Percentiles rank a stretch among this genome's conserved stretches.
Conservation (phyloP, 2,797 vertebrate genomes). For the Erethizon dorsatum region DNA sequence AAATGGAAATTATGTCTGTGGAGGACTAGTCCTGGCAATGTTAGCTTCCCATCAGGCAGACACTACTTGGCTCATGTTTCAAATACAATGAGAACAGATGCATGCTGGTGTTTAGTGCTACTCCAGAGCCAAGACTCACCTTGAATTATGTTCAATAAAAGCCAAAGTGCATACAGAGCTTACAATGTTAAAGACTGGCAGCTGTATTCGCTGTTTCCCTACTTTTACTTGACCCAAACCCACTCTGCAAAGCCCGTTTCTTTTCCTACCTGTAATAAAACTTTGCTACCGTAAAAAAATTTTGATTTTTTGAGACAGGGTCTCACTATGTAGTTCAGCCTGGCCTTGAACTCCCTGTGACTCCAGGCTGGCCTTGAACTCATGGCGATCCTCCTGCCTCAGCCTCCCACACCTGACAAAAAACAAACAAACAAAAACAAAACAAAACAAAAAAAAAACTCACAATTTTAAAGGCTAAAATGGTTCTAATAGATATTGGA, state of each 20-base stretch:
- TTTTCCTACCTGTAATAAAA: not conserved
- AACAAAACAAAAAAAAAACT: not conserved
- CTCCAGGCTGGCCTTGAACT: not conserved
- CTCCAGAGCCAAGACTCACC: not conserved
- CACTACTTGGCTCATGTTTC: not conserved
- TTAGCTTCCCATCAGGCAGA: not conserved
- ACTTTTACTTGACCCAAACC: not conserved
- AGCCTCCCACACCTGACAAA: not conserved
- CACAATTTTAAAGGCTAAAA: not conserved
- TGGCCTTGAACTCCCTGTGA: not conserved
- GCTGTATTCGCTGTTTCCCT: not conserved
- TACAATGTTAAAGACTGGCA: not conserved
- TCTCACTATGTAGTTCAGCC: not conserved
- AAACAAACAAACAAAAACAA: not conserved
- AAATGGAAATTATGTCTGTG: not conserved
- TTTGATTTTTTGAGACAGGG: not conserved
- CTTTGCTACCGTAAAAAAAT: not conserved
- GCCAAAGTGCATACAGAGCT: not conserved
- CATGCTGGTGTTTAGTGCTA: not conserved
- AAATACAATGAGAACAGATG: not conserved
- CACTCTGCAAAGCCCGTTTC: not conserved
- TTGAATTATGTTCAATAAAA: not conserved
- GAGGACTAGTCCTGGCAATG: not conserved
- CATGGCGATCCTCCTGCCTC: not conserved
- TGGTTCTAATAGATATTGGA: not conserved